These are phyloP conservation scores for Pterois miles DNA, from an alignment of 2,797 vertebrate genomes.

Conservation along the genomic window DNA sequence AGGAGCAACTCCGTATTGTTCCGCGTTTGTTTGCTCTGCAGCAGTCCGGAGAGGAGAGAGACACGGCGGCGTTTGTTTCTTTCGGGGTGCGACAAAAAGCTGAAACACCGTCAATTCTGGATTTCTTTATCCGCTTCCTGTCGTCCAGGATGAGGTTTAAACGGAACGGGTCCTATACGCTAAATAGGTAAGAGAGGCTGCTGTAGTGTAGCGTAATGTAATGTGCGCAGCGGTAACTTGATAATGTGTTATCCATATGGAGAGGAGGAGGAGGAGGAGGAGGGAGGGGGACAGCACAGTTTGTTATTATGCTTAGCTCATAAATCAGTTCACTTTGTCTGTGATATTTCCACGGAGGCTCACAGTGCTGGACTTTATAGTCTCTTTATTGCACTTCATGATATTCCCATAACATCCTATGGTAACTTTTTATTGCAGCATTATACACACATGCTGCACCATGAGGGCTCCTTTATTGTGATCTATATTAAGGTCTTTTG, in stretches of 20 bases:
- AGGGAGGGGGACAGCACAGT: neutral
- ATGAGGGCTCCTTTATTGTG: neutral
- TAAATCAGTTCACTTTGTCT: constrained; percentile 28
- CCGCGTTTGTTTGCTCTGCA: constrained; percentile 54
- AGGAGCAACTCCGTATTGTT: constrained; percentile 54
- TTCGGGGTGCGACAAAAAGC: constrained; percentile 55
- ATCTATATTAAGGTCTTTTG: too few relatives aligned
- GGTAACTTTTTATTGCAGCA: neutral
- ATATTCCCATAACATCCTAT: neutral
- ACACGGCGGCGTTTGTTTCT: constrained; percentile 29
- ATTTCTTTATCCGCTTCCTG: constrained; percentile 86
- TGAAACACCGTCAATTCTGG: constrained; percentile 80
- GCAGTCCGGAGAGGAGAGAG: constrained; percentile 16
- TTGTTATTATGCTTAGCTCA: neutral
- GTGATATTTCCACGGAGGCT: neutral
- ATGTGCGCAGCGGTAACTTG: constrained; percentile 16
- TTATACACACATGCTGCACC: neutral
- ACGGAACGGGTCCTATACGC: constrained; percentile 88
- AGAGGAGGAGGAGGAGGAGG: neutral
- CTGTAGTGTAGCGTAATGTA: neutral
- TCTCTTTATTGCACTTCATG: neutral
- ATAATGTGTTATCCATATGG: constrained; percentile 16
- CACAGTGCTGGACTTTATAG: neutral
- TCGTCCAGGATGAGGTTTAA: constrained; percentile 87
- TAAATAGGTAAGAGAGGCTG: constrained; percentile 86